Conservation (phyloP, 2,797 vertebrate species). For the Danio jaintianensis region DNA sequence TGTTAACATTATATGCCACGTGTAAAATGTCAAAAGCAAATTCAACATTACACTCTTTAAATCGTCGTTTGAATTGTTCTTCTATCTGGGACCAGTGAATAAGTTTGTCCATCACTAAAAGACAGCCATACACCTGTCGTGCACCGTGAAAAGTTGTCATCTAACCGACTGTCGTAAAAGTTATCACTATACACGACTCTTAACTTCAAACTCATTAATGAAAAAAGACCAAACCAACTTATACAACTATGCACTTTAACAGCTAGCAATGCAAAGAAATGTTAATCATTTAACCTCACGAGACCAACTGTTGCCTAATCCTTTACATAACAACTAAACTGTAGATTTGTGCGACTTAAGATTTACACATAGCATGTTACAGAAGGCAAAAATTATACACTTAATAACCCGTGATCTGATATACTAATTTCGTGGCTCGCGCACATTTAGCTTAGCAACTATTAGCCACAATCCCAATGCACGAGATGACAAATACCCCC, state of each 20-base stretch:
- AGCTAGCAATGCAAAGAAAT: background rate
- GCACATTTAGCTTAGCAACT: constrained; percentile 33
- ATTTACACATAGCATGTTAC: background rate
- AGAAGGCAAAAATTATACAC: background rate
- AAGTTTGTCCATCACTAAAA: background rate
- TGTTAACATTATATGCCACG: background rate
- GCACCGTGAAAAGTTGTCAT: background rate
- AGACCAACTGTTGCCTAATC: constrained; percentile 40
- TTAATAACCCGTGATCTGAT: background rate
- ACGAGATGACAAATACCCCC: background rate
- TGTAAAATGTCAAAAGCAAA: background rate
- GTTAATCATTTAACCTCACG: constrained; percentile 5
- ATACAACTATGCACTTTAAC: background rate
- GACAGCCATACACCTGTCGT: constrained; percentile 7
- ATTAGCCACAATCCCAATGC: background rate
- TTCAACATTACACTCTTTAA: background rate
- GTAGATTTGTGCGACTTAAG: background rate
- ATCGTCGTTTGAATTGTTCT: background rate
- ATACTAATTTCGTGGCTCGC: constrained; percentile 21
- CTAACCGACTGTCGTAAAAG: background rate
- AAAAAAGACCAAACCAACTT: background rate
- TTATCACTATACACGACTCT: background rate
- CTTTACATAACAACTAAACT: background rate
- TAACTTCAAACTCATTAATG: background rate
- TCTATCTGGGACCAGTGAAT: background rate